These are phyloP conservation scores for Diachasmimorpha longicaudata DNA, from an alignment of 1,140 invertebrate species.

Conservation along the genomic window DNA sequence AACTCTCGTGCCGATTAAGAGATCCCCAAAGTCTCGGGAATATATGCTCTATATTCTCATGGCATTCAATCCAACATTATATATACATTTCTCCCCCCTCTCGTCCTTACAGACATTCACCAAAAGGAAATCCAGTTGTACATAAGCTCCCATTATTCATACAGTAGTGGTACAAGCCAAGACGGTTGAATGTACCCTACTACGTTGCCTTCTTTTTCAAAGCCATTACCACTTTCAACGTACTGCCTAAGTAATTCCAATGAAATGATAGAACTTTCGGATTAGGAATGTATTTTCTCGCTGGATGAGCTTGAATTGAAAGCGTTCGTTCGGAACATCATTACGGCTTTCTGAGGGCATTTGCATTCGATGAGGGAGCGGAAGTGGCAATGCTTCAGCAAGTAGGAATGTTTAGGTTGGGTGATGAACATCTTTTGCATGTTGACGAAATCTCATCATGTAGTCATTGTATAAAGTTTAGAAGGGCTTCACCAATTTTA, in stretches of 20 bases:
- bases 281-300: not conserved
- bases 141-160: not conserved
- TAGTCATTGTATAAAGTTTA: too few species aligned
- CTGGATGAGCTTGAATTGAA: not conserved
- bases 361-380: too few species aligned
- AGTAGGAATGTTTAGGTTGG: too few species aligned
- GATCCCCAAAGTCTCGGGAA: slow-evolving; percentile 27
- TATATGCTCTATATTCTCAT: slow-evolving; percentile 26
- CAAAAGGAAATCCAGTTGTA: not conserved
- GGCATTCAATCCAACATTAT: not conserved
- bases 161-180: not conserved
- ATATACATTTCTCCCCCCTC: too few species aligned
- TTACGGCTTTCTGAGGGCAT: not conserved
- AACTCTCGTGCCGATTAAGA: slow-evolving; percentile 47
- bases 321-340: not conserved
- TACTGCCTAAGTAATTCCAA: not conserved
- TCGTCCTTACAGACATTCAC: not conserved
- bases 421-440: too few species aligned
- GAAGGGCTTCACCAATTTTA: too few species aligned
- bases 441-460: too few species aligned
- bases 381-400: too few species aligned
- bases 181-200: not conserved
- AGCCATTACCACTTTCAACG: not conserved
- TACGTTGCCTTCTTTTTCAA: not conserved
- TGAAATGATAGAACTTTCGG: not conserved